Conservation (phyloP, 37 sponge, comb jelly and placozoan genomes). For the Petrosia ficiformis region DNA sequence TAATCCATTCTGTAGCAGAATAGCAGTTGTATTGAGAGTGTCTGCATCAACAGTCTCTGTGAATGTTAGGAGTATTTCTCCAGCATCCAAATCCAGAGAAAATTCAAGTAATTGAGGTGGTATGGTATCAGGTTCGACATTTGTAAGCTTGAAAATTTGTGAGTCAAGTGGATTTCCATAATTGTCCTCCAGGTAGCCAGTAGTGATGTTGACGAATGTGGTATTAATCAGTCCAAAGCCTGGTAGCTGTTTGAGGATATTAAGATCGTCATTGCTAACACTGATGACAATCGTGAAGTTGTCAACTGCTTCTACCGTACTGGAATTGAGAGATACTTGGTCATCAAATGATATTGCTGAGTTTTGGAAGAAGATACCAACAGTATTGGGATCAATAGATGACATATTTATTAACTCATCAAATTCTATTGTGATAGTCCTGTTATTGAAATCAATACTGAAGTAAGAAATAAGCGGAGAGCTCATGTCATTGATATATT, state of each 20-base stretch:
- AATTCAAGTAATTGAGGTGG: slow-evolving; percentile 55
- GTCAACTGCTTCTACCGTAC: slow-evolving; percentile 24
- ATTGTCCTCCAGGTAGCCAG: slow-evolving; percentile 49
- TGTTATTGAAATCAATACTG: slow-evolving; percentile 51
- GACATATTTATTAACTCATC: slow-evolving; percentile 67
- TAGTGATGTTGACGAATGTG: slow-evolving; percentile 53
- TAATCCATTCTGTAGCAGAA: slow-evolving; percentile 33
- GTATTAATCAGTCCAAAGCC: slow-evolving; percentile 50
- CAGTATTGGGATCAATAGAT: slow-evolving; percentile 2
- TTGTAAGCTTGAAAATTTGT: slow-evolving; percentile 24
- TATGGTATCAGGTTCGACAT: slow-evolving; percentile 38
- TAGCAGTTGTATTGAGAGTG: slow-evolving; percentile 23
- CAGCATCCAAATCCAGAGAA: slow-evolving; percentile 47
- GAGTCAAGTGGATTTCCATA: slow-evolving; percentile 53
- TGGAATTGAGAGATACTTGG: slow-evolving; percentile 27
- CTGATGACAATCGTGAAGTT: slow-evolving; percentile 42
- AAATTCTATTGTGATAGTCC: slow-evolving; percentile 54
- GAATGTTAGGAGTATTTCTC: slow-evolving; percentile 61
- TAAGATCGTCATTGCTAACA: slow-evolving; percentile 54
- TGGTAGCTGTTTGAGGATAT: slow-evolving; percentile 52
- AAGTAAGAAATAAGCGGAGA: slow-evolving; percentile 43
- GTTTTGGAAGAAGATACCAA: slow-evolving; percentile 32
- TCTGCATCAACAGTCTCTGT: slow-evolving; percentile 58
- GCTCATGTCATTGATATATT: slow-evolving; percentile 24
- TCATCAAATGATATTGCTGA: neutral